A percentile compares a stretch with the other conserved stretches of the same genome.
These are phyloP conservation scores for Podarcis raffonei DNA, from an alignment of 2,113 vertebrate genomes.

Conservation along the genomic window DNA sequence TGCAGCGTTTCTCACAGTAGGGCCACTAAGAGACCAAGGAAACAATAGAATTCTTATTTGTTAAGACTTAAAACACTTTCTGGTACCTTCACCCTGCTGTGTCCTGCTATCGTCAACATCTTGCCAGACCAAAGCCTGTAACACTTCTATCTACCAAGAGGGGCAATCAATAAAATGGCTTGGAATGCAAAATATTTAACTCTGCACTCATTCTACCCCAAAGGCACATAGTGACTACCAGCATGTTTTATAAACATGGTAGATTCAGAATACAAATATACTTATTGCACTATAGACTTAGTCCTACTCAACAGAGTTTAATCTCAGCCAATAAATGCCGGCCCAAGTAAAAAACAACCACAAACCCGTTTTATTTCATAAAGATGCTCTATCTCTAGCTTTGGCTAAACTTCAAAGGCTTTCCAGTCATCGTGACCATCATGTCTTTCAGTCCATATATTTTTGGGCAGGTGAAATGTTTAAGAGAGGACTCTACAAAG, in stretches of 20 bases:
- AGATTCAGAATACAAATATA: background rate
- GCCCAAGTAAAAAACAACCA: background rate
- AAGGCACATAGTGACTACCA: background rate
- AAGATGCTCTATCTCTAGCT: background rate
- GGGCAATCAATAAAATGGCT: background rate
- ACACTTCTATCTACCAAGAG: background rate
- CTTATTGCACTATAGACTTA: background rate
- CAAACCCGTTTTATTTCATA: background rate
- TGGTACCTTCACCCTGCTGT: background rate
- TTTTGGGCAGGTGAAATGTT: background rate
- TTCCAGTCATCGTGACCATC: background rate
- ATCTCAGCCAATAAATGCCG: background rate
- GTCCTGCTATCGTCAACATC: background rate
- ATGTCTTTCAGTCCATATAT: background rate
- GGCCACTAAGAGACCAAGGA: slow-evolving; percentile 83
- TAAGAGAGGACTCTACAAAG: background rate
- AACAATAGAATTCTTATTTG: background rate
- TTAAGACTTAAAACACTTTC: background rate
- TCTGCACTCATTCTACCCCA: background rate
- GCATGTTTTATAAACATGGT: background rate
- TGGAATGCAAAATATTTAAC: background rate
- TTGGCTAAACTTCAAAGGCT: background rate
- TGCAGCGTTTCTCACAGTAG: slow-evolving; percentile 90
- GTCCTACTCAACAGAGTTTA: background rate
- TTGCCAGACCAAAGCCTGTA: background rate